Percentiles rank a stretch among this genome's conserved stretches.
Evolutionary conservation across 2,888 invertebrate genomes (phyloP).

Genomic region (Euplexia lucipara): DNA sequence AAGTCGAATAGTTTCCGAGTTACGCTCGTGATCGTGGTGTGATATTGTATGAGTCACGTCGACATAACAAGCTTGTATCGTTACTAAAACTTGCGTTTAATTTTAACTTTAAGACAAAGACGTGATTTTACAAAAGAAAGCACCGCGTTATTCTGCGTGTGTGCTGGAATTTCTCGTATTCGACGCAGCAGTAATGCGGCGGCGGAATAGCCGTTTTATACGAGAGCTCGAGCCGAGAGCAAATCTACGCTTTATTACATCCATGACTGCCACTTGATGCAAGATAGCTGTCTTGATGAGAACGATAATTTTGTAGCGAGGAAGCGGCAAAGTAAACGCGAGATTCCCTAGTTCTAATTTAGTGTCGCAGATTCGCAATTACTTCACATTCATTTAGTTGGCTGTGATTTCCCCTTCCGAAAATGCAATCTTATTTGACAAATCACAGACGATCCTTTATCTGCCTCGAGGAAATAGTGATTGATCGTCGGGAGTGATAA

Average conservation of each 20-base stretch:
- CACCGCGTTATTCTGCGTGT: conserved; percentile 54
- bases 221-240: conserved; percentile 61
- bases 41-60: conserved; percentile 76
- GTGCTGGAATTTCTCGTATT: conserved; percentile 59
- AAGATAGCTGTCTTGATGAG: conserved; percentile 70
- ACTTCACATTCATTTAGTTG: conserved; percentile 68
- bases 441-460: conserved; percentile 71
- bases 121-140: conserved; percentile 64
- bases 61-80: conserved; percentile 56
- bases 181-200: conserved; percentile 63
- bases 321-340: conserved; percentile 66
- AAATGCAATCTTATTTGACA: conserved; percentile 72
- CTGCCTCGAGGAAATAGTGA: conserved; percentile 74
- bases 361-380: conserved; percentile 70
- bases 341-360: conserved; percentile 63
- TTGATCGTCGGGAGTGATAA: conserved; percentile 76
- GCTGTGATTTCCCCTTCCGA: conserved; percentile 68
- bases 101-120: conserved; percentile 62
- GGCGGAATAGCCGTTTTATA: conserved; percentile 66
- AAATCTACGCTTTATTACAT: conserved; percentile 68
- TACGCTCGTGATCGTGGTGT: conserved; percentile 69
- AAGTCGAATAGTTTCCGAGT: conserved; percentile 77
- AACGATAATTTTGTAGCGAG: conserved; percentile 68
- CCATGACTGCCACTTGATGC: conserved; percentile 65
- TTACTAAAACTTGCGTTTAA: conserved; percentile 60